Conservation (phyloP, 2,888 invertebrate species). For the Leuctra nigra region DNA sequence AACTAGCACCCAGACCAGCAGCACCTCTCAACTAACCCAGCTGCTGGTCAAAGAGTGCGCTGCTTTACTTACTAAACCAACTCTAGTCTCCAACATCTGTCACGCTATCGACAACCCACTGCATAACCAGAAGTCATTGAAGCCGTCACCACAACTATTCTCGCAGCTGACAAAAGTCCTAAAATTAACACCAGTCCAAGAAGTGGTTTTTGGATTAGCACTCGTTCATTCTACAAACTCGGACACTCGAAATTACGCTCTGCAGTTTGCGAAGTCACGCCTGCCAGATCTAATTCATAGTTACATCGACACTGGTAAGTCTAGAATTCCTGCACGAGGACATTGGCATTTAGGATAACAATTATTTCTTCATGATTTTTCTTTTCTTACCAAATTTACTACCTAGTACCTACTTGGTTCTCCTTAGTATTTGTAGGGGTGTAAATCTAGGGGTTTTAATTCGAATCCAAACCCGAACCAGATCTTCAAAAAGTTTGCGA, state of each 20-base stretch:
- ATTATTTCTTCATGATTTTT: no score
- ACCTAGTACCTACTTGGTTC: no score
- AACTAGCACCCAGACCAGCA: constrained; percentile 37
- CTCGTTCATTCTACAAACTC: constrained; percentile 71
- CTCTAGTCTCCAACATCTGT: constrained; percentile 81
- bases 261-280: constrained; percentile 71
- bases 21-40: constrained; percentile 55
- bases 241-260: constrained; percentile 66
- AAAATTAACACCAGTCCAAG: constrained; percentile 81
- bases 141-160: constrained; percentile 73
- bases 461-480: no score
- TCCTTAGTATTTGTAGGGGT: no score
- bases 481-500: no score
- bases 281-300: constrained; percentile 79
- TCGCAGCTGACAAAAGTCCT: constrained; percentile 78
- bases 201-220: constrained; percentile 84
- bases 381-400: no score
- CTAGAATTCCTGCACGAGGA: not conserved
- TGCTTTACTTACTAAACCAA: constrained; percentile 74
- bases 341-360: no score
- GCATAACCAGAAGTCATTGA: constrained; percentile 67
- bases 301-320: constrained; percentile 72
- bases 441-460: no score
- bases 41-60: constrained; percentile 72
- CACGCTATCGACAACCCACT: constrained; percentile 80